Base-by-base conservation (phyloP, 2,113 vertebrate species). In the Pipra filicauda region DNA sequence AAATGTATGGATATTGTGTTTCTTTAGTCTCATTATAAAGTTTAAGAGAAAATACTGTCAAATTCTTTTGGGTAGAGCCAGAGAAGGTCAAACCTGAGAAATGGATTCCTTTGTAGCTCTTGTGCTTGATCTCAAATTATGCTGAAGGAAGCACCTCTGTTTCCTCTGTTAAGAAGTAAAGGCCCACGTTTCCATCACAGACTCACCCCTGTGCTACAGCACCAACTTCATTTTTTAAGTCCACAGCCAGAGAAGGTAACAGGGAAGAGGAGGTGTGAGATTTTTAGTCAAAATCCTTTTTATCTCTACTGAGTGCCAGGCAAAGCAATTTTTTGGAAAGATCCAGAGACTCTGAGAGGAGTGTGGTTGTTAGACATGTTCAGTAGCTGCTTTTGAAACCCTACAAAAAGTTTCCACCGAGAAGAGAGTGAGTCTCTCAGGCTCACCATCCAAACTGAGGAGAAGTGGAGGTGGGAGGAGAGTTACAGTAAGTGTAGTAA, bases 21-120 rank as follows among this genome's bases (percentile, higher is more conserved):
- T 79, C 43, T 65, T 70, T 59, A 49, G 37, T 27, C 11, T 58
- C 6, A 16, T 54, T 35, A 16, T 20, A 35, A 58, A 66, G 12
- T 8, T 83, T 37, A 88, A 62, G 49, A 85, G 82, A 59, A 74
- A 71, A 17, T 23, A 4, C 7, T 21, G 6, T 22, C 11, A 39
- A 51, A 55, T 57, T 26, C 4, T 78, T 55, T 64, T 75, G n/a
- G 8, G 12, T n/a, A 28, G 14, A 70, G 15, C 9, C 41, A 58
- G 65, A 73, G 11, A 75, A 71, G 11, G 58, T 9, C 41, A 76
- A 76, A 46, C 21, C 22, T 19, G 14, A 75, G 17, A 64, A 78
- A 61, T 0, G 0, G 13, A 19, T 30, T 76, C 35, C 4, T 72
- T 84, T 89, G 48, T 20, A 72, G 12, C 14, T 26, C 1, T 15